A percentile compares a stretch with the other conserved stretches of the same genome.
Evolutionary conservation across 2,113 vertebrate genomes (phyloP).

Genomic region (Amphiprion percula): DNA sequence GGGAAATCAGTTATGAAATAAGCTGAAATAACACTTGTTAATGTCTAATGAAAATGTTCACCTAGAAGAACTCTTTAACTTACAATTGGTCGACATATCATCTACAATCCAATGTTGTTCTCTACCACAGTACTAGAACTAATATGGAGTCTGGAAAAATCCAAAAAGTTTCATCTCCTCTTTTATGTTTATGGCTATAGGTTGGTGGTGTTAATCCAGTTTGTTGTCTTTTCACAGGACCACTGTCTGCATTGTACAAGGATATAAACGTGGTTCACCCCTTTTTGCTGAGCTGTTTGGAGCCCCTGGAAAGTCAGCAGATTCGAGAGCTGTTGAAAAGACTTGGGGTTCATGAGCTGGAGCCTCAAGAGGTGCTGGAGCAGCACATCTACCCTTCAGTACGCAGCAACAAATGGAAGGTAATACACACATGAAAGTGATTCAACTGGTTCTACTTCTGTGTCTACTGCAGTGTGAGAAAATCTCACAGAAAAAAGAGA

Average conservation of each 20-base stretch:
- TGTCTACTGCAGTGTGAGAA: not conserved
- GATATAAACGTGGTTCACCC: conserved; percentile 82
- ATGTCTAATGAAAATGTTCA: not conserved
- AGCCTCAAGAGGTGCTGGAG: conserved; percentile 83
- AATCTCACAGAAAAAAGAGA: not conserved
- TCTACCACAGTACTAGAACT: not conserved
- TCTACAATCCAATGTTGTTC: not conserved
- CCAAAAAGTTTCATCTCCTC: too few species aligned
- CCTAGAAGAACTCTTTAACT: not conserved
- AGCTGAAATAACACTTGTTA: too few species aligned
- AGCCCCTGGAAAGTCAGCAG: conserved; percentile 84
- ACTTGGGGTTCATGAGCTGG: conserved; percentile 83
- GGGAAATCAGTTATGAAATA: too few species aligned
- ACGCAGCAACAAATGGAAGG: conserved; percentile 81
- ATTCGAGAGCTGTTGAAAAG: conserved; percentile 82
- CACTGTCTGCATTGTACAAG: conserved; percentile 76
- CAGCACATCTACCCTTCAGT: conserved; percentile 85
- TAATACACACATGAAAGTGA: conserved; percentile 30
- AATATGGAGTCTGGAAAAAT: not conserved
- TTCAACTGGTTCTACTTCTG: too few species aligned
- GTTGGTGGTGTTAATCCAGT: not conserved
- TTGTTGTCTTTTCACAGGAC: conserved; percentile 53
- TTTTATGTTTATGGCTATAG: not conserved
- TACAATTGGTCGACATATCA: not conserved
- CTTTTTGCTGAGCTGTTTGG: conserved; percentile 78